Percentiles rank a stretch among this genome's conserved stretches.
Evolutionary conservation across 53 echinoderm and acorn worm genomes (phyloP).

Genomic region (Echinarachnius parma): DNA sequence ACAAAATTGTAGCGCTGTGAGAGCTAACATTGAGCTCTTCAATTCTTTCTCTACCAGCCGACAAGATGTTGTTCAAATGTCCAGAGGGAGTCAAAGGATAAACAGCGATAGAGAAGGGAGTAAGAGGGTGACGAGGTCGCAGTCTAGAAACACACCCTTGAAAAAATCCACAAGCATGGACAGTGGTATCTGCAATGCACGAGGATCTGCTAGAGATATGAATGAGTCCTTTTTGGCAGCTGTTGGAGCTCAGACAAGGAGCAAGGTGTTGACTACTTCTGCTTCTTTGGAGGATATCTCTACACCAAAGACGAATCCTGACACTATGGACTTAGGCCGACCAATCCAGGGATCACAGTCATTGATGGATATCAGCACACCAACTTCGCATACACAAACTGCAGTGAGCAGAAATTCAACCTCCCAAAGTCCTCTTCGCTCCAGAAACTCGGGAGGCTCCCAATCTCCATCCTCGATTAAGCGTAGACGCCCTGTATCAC

Average conservation of each 20-base stretch:
- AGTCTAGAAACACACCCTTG: constrained; percentile 22
- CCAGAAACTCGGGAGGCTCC: background rate
- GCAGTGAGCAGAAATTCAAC: background rate
- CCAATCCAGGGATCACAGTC: constrained; percentile 38
- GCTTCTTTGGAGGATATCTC: constrained; percentile 35
- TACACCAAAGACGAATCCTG: constrained; percentile 14
- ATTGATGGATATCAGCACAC: constrained; percentile 34
- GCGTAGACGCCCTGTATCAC: constrained; percentile 32
- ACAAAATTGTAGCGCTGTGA: constrained; percentile 55
- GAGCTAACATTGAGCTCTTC: constrained; percentile 67
- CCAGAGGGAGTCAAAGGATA: background rate
- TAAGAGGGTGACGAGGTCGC: background rate
- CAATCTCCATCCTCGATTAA: constrained; percentile 18
- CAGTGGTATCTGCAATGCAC: constrained; percentile 34
- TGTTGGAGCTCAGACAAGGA: background rate
- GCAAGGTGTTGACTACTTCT: constrained; percentile 1
- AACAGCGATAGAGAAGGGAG: background rate
- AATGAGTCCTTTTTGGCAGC: constrained; percentile 29
- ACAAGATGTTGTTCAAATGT: background rate
- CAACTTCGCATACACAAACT: background rate
- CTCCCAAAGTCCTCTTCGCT: background rate
- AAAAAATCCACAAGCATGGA: constrained; percentile 44
- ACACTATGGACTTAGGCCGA: background rate
- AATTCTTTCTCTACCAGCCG: constrained; percentile 55
- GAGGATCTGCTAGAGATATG: constrained; percentile 1